Evolutionary conservation across 2,888 invertebrate species (phyloP), one percentile per base, ranked within the genome.

Genomic region (Melangyna quadrimaculata): DNA sequence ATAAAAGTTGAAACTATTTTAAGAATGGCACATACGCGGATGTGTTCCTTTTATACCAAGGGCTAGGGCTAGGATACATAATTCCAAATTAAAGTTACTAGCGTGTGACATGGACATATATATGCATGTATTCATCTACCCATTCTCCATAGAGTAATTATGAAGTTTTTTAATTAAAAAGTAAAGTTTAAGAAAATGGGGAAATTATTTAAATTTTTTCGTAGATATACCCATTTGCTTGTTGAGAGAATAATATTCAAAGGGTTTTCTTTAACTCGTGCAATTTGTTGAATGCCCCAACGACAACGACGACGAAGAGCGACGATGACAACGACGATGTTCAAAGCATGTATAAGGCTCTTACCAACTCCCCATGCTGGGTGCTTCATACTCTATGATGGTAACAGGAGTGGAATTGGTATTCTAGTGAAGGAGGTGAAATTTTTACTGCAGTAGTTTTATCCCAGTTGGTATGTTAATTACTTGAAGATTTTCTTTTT

Each of bases 141-240:
- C 77, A 65, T 40, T 8, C 59, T 63, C 51, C 70, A 29, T 51
- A 37, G 77, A 72, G 86, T 81, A 81, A 81, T 86, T 86, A 86
- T 81, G 81, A 86, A 86, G 77, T 86, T 86, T 86, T 86, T 86
- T 86, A 86, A 86, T 86, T 86, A 86, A 86, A 86, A 86, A 86
- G 40, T 72, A 70, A 86, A 74, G 72, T 84, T 71, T 73, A 86
- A 86, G 73, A 73, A 81, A 86, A 86, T 73, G 77, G 69, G 67
- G 22, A 78, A 70, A 86, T 73, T 81, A 80, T 78, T 86, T 81
- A 78, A 86, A 73, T 77, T 77, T 63, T 73, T 29, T 67, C 35
- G 10, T 37, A 43, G 19, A 35, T 48, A n/a, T 43, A 43, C 48
- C 63, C 32, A 40, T 45, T 48, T 29, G 14, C 57, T 61, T 37